These are phyloP conservation scores for Hippasteria phrygiana DNA, from an alignment of 53 echinoderm and acorn worm genomes.

Conservation along the genomic window DNA sequence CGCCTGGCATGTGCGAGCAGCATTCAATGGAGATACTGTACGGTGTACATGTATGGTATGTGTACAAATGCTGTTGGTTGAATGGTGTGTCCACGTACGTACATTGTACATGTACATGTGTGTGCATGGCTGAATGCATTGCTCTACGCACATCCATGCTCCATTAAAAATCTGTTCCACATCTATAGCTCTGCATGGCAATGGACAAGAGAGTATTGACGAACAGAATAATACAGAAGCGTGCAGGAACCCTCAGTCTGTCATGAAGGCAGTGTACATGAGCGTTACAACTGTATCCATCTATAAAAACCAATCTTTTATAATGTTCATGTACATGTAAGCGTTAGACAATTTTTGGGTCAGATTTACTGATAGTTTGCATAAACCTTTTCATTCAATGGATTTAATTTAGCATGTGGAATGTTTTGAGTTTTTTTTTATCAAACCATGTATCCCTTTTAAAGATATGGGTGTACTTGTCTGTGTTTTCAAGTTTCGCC, in stretches of 20 bases:
- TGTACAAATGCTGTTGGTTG: not conserved
- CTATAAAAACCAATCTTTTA: no score
- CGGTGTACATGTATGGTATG: not conserved
- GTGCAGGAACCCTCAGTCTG: not conserved
- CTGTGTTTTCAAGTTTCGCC: no score
- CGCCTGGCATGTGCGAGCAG: not conserved
- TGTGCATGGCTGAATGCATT: not conserved
- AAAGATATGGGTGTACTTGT: no score
- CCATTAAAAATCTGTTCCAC: conserved; percentile 26
- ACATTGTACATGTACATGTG: not conserved
- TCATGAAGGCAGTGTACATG: not conserved
- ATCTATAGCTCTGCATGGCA: not conserved
- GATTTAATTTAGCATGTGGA: no score
- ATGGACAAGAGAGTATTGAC: not conserved
- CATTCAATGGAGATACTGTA: not conserved
- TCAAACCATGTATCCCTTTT: no score
- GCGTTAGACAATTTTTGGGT: no score
- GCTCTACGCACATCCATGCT: not conserved
- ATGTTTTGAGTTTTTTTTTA: no score
- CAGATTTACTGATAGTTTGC: no score
- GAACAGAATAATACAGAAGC: not conserved
- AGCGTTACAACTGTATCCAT: no score
- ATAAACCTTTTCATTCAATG: no score
- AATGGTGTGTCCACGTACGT: no score
- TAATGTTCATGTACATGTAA: no score